Evolutionary conservation across 2,113 vertebrate species (phyloP), one percentile per base, ranked within the genome.

Genomic region (Phrynocephalus versicolor): DNA sequence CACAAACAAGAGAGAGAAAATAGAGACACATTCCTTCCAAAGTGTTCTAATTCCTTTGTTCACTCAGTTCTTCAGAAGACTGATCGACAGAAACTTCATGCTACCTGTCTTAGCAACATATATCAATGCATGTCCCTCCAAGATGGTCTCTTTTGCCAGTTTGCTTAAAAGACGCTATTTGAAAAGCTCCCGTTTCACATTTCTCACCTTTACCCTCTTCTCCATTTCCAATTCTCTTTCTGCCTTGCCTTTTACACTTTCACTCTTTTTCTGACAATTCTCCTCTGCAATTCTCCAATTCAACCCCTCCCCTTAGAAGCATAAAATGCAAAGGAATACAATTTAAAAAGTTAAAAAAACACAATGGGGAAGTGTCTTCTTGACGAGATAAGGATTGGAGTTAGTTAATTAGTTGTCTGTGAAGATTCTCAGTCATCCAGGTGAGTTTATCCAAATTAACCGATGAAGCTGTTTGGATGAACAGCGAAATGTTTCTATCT

Each of bases 331-430:
- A 94, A 95, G 94, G 94, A 91, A 94, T 92, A 94, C 92, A 94
- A 94, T n/a, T n/a, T n/a, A n/a, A 93, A 92, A 92, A 9, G 90
- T 88, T 89, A 88, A n/a, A 90, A 92, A 95, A 94, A 95, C 92
- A 90, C 92, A 94, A 95, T 95, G 94, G 94, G 94, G 92, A 95
- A 92, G 93, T 92, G 90, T 94, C 92, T 94, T 85, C 94, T 88
- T 9, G 27, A 88, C 88, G 85, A 91, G 90, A 89, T 87, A 72
- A 84, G 90, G 83, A 87, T 91, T 92, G 45, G n/a, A n/a, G n/a
- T n/a, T n/a, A n/a, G n/a, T n/a, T n/a, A n/a, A n/a, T n/a, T n/a
- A n/a, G n/a, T n/a, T n/a, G n/a, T n/a, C n/a, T n/a, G n/a, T n/a
- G n/a, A n/a, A n/a, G n/a, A n/a, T n/a, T n/a, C n/a, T n/a, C n/a